Evolutionary conservation across 2,888 invertebrate genomes (phyloP).

Genomic region (Tinea pellionella): DNA sequence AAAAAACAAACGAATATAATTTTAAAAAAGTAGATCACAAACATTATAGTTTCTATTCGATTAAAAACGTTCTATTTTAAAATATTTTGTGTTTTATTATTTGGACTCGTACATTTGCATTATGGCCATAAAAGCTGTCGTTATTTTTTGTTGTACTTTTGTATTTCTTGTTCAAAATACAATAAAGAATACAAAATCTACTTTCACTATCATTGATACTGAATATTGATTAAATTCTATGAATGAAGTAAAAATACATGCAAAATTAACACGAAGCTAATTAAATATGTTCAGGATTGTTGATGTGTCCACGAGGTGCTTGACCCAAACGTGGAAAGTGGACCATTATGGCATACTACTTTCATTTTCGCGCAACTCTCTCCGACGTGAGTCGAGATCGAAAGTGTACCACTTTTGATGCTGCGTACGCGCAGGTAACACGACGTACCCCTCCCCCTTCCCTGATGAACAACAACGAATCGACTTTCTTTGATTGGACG

Average conservation of each 20-base stretch:
- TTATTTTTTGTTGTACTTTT: too few relatives aligned
- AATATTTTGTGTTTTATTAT: too few relatives aligned
- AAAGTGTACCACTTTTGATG: slow-evolving; percentile 64
- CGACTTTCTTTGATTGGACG: slow-evolving; percentile 58
- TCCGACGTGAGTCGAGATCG: slow-evolving; percentile 60
- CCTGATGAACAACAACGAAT: slow-evolving; percentile 20
- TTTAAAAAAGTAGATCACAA: too few relatives aligned
- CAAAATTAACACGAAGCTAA: slow-evolving; percentile 25
- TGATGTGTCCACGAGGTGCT: slow-evolving; percentile 40
- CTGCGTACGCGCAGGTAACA: slow-evolving; percentile 53
- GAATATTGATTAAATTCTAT: not conserved
- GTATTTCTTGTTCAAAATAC: too few relatives aligned
- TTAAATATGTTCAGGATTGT: slow-evolving; percentile 40
- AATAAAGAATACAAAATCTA: not conserved
- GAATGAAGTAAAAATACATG: not conserved
- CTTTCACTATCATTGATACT: slow-evolving; percentile 5
- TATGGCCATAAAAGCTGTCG: too few relatives aligned
- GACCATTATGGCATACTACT: slow-evolving; percentile 68
- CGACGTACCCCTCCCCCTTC: slow-evolving; percentile 22
- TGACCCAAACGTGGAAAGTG: slow-evolving; percentile 63
- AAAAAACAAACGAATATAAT: too few relatives aligned
- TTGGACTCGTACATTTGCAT: too few relatives aligned
- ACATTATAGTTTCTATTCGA: too few relatives aligned
- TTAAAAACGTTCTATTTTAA: too few relatives aligned
- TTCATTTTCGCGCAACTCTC: slow-evolving; percentile 74